phyloP scores from a whole-genome alignment of 2,888 invertebrate species.

The Mythimna lalbum region DNA sequence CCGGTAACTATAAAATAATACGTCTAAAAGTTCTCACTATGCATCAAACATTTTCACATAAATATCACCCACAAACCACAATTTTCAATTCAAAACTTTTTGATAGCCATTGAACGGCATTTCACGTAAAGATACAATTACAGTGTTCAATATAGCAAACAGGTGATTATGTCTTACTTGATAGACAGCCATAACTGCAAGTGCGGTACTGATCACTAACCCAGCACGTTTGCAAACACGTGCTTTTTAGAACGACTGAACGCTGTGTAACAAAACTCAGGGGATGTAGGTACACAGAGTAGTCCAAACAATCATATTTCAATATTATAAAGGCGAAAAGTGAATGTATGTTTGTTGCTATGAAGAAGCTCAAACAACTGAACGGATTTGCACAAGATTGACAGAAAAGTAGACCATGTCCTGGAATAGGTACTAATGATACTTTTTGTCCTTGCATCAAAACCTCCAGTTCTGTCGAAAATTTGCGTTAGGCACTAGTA shows the following conservation, averaged over 20 bases:
- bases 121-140: slow-evolving; percentile 27
- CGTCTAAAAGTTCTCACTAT: background rate
- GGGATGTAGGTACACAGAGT: background rate
- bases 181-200: slow-evolving; percentile 19
- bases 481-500: no score
- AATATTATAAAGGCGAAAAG: no score
- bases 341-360: no score
- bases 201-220: slow-evolving; percentile 21
- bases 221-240: slow-evolving; percentile 29
- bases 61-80: slow-evolving; percentile 6
- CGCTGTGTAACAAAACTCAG: background rate
- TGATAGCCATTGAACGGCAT: slow-evolving; percentile 4
- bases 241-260: slow-evolving; percentile 8
- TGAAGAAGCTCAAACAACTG: no score
- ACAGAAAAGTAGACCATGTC: no score
- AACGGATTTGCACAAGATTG: no score
- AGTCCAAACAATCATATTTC: background rate
- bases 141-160: slow-evolving; percentile 17
- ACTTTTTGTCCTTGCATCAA: no score
- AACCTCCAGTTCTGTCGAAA: no score
- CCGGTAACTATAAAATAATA: no score
- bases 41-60: background rate
- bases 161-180: slow-evolving; percentile 27
- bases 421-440: no score
- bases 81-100: slow-evolving; percentile 4